phyloP scores from a whole-genome alignment of 2,113 vertebrate genomes.

The Melozone crissalis region DNA sequence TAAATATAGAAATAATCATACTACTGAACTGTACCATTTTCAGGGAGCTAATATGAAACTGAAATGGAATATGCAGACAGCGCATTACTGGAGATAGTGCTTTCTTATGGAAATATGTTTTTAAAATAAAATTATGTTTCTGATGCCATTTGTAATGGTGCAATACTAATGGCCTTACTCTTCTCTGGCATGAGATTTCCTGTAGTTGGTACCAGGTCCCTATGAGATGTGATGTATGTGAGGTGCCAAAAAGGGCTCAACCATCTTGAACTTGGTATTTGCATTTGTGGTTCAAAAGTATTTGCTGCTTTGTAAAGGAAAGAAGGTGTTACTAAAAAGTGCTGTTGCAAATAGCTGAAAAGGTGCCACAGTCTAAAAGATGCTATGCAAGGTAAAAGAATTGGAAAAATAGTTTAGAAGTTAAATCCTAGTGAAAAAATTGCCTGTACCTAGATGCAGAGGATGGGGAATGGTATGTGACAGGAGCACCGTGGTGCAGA shows the following conservation, averaged over 20 bases:
- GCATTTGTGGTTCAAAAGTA: neutral
- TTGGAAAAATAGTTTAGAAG: neutral
- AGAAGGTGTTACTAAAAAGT: neutral
- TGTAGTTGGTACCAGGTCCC: neutral
- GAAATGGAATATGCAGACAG: neutral
- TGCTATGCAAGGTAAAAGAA: neutral
- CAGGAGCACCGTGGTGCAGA: neutral
- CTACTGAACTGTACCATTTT: neutral
- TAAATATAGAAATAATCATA: neutral
- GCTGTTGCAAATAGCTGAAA: neutral
- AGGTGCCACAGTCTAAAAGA: neutral
- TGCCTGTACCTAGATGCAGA: neutral
- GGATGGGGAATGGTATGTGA: neutral
- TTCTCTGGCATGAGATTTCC: neutral
- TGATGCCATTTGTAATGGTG: neutral
- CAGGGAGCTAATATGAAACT: neutral
- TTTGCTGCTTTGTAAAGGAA: neutral
- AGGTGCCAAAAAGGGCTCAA: neutral
- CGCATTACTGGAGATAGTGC: neutral
- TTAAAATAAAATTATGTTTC: neutral
- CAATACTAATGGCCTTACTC: neutral
- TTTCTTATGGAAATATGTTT: neutral
- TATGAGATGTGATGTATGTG: neutral
- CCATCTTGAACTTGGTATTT: neutral
- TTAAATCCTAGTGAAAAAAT: neutral